Evolutionary conservation across 37 sponge, comb jelly and placozoan species (phyloP).

Genomic region (Ephydatia muelleri): DNA sequence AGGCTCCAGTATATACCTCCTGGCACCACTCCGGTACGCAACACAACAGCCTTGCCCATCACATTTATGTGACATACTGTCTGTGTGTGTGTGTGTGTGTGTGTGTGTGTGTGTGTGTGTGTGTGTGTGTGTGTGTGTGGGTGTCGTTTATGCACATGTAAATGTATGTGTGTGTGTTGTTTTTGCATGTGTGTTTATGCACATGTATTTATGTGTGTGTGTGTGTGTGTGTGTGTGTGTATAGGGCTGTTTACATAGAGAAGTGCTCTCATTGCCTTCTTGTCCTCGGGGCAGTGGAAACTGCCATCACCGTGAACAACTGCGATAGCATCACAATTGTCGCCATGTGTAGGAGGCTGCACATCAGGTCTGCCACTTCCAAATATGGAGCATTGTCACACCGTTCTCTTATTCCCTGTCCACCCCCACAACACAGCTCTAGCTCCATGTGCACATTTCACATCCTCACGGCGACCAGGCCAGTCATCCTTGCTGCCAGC

Average conservation of each 20-base stretch:
- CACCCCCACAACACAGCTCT: conserved; percentile 34
- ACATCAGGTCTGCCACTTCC: conserved; percentile 45
- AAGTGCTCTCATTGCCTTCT: conserved; percentile 71
- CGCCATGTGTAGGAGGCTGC: conserved; percentile 68
- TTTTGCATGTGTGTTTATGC: not conserved
- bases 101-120: conserved; percentile 8
- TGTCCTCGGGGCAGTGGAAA: conserved; percentile 79
- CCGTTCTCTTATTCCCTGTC: not conserved
- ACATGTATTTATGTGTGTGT: not conserved
- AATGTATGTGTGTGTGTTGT: not conserved
- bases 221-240: not conserved
- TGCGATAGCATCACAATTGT: conserved; percentile 63
- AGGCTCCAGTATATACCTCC: conserved; percentile 61
- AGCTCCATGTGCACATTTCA: conserved; percentile 54
- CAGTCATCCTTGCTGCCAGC: conserved; percentile 49
- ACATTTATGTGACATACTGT: no score
- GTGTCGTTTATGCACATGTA: not conserved
- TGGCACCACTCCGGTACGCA: conserved; percentile 69
- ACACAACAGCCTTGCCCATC: not conserved
- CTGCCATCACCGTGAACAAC: conserved; percentile 41
- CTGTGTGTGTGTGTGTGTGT: conserved; percentile 14
- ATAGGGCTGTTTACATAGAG: conserved; percentile 55
- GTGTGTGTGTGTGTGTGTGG: conserved; percentile 4
- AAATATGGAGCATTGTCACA: not conserved
- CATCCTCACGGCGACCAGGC: conserved; percentile 42